Percentiles rank a stretch among this genome's conserved stretches.
Conservation (phyloP, 2,113 vertebrate genomes). For the Lethenteron reissneri region DNA sequence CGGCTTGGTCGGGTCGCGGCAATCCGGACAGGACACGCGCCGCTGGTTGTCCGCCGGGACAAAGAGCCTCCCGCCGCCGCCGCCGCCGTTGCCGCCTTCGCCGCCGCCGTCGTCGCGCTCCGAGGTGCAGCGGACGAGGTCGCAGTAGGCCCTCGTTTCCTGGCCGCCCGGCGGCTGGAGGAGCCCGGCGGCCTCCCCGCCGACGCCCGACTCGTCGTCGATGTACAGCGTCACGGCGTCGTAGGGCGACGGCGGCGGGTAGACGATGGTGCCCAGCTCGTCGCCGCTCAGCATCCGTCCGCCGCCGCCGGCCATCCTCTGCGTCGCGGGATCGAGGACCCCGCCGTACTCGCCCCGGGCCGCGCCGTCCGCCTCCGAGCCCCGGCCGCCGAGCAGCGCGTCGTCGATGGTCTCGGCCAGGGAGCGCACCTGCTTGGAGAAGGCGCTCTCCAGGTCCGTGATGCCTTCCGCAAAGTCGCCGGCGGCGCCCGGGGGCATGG, state of each 20-base stretch:
- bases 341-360: slow-evolving; percentile 20
- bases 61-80: background rate
- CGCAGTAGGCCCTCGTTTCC: background rate
- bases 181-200: background rate
- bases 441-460: slow-evolving; percentile 54
- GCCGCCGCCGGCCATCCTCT: slow-evolving; percentile 21
- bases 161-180: background rate
- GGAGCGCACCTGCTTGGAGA: slow-evolving; percentile 70
- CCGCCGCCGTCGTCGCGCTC: background rate
- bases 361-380: slow-evolving; percentile 32
- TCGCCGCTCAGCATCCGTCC: slow-evolving; percentile 1
- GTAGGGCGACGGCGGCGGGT: background rate
- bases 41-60: background rate
- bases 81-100: background rate
- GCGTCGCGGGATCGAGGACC: slow-evolving; percentile 40
- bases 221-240: slow-evolving; percentile 49
- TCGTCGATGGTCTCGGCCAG: slow-evolving; percentile 69
- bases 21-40: background rate
- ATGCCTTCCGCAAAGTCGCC: slow-evolving; percentile 37
- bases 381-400: slow-evolving; percentile 50
- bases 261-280: background rate
- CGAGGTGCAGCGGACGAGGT: background rate
- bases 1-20: background rate
- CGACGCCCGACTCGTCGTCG: slow-evolving; percentile 19
- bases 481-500: slow-evolving; percentile 28